Evolutionary conservation across 1,140 invertebrate genomes (phyloP).

Genomic region (Phenacoccus solenopsis): DNA sequence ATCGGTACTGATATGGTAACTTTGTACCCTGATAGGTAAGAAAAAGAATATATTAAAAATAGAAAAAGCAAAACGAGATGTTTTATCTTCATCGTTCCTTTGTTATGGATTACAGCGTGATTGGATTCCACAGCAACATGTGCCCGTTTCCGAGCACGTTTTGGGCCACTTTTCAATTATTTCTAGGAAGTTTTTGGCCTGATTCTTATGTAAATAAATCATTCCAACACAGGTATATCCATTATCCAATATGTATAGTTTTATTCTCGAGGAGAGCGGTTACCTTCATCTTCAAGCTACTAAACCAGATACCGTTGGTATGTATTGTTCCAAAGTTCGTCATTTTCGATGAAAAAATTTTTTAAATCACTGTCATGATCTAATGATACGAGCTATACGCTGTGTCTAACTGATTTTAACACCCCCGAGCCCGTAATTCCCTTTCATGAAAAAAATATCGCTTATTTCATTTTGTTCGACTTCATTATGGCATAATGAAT

Average conservation of each 20-base stretch:
- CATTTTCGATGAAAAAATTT: no score
- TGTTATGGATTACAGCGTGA: constrained; percentile 37
- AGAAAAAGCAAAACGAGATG: no score
- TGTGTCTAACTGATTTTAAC: no score
- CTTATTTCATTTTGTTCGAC: no score
- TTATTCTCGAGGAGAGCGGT: constrained; percentile 53
- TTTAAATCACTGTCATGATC: no score
- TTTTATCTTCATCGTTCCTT: no score
- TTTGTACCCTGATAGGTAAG: constrained; percentile 49
- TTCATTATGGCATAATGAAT: no score
- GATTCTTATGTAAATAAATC: constrained; percentile 42
- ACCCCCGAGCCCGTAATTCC: no score
- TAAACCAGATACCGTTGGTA: constrained; percentile 82
- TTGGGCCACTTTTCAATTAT: constrained; percentile 32
- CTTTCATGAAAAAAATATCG: no score
- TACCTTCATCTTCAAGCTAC: constrained; percentile 76
- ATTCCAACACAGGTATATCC: constrained; percentile 48
- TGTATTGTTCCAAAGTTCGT: no score
- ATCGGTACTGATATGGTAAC: constrained; percentile 46
- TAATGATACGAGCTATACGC: no score
- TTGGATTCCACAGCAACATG: constrained; percentile 55
- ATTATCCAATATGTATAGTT: constrained; percentile 35
- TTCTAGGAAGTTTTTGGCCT: constrained; percentile 43
- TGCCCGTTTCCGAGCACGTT: constrained; percentile 35
- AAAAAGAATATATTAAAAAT: neutral